Percentiles rank a stretch among this genome's conserved stretches.
Conservation (phyloP, 2,888 invertebrate genomes). For the Crocallis elinguaria region DNA sequence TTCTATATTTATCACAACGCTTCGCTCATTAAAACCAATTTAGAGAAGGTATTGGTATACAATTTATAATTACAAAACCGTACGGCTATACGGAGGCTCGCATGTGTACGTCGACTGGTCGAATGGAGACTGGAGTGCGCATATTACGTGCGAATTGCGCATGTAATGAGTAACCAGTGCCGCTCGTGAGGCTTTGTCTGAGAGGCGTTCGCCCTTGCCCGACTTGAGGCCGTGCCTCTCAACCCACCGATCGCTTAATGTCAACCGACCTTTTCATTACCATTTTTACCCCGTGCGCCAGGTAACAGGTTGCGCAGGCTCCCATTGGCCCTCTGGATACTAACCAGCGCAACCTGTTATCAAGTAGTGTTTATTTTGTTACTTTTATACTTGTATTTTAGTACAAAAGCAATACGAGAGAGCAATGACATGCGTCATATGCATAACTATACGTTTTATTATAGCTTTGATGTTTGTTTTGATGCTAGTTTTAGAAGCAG, state of each 20-base stretch:
- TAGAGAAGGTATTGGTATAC: too few relatives aligned
- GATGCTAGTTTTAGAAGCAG: too few relatives aligned
- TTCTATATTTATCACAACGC: too few relatives aligned
- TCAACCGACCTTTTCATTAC: slow-evolving; percentile 61
- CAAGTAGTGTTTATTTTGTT: slow-evolving; percentile 4
- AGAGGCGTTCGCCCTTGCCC: slow-evolving; percentile 61
- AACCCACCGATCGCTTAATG: slow-evolving; percentile 60
- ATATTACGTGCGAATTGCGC: slow-evolving; percentile 45
- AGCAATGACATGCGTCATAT: background rate
- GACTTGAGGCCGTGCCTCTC: slow-evolving; percentile 68
- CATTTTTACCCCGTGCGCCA: slow-evolving; percentile 23
- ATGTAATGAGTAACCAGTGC: slow-evolving; percentile 38
- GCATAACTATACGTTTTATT: background rate
- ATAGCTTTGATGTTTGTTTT: too few relatives aligned
- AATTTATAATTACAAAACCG: too few relatives aligned
- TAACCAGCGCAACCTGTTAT: slow-evolving; percentile 18
- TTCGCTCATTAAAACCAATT: too few relatives aligned
- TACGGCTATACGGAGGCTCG: background rate
- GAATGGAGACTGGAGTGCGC: slow-evolving; percentile 1
- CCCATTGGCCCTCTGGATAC: slow-evolving; percentile 2
- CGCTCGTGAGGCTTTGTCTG: slow-evolving; percentile 43
- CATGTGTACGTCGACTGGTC: background rate
- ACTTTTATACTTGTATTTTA: background rate
- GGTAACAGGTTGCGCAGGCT: slow-evolving; percentile 21
- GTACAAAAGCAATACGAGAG: background rate